Conservation (phyloP, 2,797 vertebrate genomes). For the Orestias chungarensis region DNA sequence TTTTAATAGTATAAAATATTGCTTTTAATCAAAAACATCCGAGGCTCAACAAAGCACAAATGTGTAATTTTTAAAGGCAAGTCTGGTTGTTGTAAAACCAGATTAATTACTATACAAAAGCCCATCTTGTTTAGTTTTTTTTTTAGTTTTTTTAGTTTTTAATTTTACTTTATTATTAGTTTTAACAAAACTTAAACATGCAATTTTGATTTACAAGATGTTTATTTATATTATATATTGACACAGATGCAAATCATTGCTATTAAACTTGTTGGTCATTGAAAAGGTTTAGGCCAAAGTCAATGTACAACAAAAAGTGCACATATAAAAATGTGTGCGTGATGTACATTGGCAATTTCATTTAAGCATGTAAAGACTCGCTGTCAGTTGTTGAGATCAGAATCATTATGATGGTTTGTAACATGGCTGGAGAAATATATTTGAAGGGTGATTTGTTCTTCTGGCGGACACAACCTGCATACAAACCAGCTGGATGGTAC, state of each 20-base stretch:
- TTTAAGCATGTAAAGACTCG: background rate
- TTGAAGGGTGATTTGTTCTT: constrained; percentile 3
- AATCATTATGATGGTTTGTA: background rate
- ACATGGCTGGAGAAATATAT: constrained; percentile 2
- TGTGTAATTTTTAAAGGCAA: too few relatives aligned
- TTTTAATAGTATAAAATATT: too few relatives aligned
- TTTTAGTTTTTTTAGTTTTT: background rate
- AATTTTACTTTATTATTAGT: background rate
- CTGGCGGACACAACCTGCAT: background rate
- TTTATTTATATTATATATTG: background rate
- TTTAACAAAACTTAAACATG: background rate
- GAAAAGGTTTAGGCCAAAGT: background rate
- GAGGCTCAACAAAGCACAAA: too few relatives aligned
- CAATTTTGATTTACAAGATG: background rate
- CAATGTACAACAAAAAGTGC: background rate
- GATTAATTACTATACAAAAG: background rate
- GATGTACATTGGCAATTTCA: background rate
- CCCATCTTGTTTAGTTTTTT: background rate
- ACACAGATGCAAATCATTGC: background rate
- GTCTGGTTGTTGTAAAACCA: too few relatives aligned
- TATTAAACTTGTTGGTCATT: background rate
- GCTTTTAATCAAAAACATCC: too few relatives aligned
- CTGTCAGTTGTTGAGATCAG: background rate
- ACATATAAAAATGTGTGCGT: background rate
- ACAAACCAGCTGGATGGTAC: constrained; percentile 6